Evolutionary conservation across 1,140 invertebrate species (phyloP).

Genomic region (Caenorhabditis latens): DNA sequence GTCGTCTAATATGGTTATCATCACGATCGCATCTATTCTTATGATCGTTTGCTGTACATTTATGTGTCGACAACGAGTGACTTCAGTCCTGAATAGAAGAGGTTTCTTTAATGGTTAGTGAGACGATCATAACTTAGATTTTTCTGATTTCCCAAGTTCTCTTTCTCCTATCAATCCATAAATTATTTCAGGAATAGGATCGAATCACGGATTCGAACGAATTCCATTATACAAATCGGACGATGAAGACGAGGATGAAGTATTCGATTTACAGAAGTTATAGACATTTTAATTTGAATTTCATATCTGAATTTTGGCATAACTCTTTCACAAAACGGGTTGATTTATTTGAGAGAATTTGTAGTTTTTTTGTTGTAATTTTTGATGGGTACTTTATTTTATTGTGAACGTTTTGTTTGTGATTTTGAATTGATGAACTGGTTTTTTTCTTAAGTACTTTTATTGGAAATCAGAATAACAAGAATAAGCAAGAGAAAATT

Average conservation of each 20-base stretch:
- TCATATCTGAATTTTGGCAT: slow-evolving; percentile 25
- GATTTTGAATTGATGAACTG: slow-evolving; percentile 9
- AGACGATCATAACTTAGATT: neutral
- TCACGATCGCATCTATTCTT: slow-evolving; percentile 33
- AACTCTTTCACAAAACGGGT: slow-evolving; percentile 42
- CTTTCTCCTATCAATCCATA: no score
- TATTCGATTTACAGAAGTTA: slow-evolving; percentile 61
- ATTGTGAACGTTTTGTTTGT: neutral
- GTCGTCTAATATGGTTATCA: slow-evolving; percentile 38
- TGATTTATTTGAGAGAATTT: slow-evolving; percentile 7
- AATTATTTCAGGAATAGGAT: neutral
- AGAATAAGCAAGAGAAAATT: neutral
- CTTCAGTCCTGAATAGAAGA: slow-evolving; percentile 54
- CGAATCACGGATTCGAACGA: slow-evolving; percentile 50
- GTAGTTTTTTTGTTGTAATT: neutral
- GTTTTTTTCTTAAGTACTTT: neutral
- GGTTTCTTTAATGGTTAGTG: slow-evolving; percentile 57
- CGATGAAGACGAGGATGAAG: slow-evolving; percentile 61
- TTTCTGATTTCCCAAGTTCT: neutral
- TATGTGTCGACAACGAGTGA: slow-evolving; percentile 59
- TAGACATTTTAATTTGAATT: neutral
- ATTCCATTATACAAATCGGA: slow-evolving; percentile 59
- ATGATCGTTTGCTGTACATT: slow-evolving; percentile 26
- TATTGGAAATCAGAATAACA: neutral
- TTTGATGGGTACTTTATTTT: slow-evolving; percentile 16